These are phyloP conservation scores for Ramphastos sulfuratus DNA, from an alignment of 2,113 vertebrate genomes.

Conservation along the genomic window DNA sequence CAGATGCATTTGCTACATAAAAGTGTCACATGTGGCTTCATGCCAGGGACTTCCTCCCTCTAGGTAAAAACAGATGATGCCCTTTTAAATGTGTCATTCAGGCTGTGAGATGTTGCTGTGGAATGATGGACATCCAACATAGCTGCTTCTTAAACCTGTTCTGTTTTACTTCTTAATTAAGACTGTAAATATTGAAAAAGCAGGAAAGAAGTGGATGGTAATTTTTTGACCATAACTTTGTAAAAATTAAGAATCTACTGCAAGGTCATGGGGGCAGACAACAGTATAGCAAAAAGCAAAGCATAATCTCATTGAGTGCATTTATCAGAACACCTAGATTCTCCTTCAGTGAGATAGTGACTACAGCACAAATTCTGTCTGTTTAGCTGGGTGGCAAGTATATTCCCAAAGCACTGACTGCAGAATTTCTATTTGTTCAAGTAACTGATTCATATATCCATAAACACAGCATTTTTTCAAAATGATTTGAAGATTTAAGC, in stretches of 20 bases:
- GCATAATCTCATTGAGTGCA: neutral
- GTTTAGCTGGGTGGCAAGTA: neutral
- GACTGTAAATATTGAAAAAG: neutral
- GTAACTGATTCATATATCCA: neutral
- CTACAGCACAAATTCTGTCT: neutral
- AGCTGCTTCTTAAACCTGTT: neutral
- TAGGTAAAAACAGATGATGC: neutral
- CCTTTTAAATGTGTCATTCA: neutral
- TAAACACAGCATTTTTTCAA: neutral
- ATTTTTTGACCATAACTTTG: neutral
- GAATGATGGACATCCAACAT: neutral
- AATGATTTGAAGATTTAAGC: neutral
- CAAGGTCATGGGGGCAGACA: neutral
- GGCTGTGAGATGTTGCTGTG: neutral
- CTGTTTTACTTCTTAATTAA: conserved; percentile 2
- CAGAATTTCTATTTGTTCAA: neutral
- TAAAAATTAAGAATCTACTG: neutral
- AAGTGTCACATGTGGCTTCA: neutral
- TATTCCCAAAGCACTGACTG: neutral
- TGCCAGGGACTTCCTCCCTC: neutral
- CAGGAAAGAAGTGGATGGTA: neutral
- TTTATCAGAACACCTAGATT: conserved; percentile 16
- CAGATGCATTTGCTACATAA: conserved; percentile 12
- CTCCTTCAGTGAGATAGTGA: neutral
- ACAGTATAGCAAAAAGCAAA: neutral